phyloP scores from a whole-genome alignment of 2,797 vertebrate species.

The Tamandua tetradactyla region DNA sequence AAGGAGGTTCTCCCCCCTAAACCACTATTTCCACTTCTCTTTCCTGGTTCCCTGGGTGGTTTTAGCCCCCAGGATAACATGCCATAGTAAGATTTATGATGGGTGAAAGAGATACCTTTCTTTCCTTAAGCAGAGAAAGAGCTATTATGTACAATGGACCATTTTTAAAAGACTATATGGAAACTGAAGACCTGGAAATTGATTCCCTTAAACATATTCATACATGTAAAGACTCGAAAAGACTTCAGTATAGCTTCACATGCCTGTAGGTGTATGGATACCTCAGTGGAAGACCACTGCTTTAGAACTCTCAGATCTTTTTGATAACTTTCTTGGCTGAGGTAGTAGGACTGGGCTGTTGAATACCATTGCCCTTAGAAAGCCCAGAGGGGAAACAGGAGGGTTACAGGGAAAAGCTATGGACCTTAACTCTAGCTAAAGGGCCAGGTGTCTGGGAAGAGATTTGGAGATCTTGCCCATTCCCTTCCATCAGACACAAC shows the following conservation, averaged over 20 bases:
- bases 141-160: not conserved
- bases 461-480: not conserved
- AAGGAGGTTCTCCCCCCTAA: not conserved
- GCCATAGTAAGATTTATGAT: not conserved
- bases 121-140: not conserved
- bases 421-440: not conserved
- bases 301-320: conserved; percentile 7
- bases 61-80: not conserved
- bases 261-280: not conserved
- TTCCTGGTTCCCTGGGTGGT: not conserved
- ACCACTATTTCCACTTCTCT: not conserved
- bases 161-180: not conserved
- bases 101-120: not conserved
- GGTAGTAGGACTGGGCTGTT: not conserved
- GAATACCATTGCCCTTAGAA: not conserved
- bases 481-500: not conserved
- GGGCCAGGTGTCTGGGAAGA: not conserved
- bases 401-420: not conserved
- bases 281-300: not conserved
- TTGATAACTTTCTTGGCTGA: not conserved
- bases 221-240: not conserved
- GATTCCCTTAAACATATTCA: not conserved
- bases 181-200: not conserved
- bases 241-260: not conserved
- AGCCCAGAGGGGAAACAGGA: not conserved